These are phyloP conservation scores for Catonia carolina DNA, from an alignment of 2,888 invertebrate species.

Conservation along the genomic window DNA sequence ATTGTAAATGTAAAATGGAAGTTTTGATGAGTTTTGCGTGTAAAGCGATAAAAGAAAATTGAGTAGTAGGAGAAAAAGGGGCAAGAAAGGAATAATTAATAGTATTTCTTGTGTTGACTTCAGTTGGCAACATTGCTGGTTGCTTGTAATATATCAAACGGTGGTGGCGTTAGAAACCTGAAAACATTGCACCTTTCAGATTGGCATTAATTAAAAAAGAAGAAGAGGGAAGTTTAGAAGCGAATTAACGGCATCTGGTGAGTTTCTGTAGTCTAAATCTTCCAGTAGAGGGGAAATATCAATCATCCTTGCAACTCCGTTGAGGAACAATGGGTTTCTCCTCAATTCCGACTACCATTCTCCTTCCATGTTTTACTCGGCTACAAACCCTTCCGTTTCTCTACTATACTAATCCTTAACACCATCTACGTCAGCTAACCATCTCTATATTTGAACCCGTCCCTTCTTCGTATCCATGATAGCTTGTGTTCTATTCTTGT, in stretches of 20 bases:
- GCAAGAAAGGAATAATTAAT: constrained; percentile 7
- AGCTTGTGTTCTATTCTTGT: too few relatives aligned
- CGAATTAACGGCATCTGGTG: constrained; percentile 14
- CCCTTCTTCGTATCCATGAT: too few relatives aligned
- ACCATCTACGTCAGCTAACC: too few relatives aligned
- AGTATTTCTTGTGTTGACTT: constrained; percentile 10
- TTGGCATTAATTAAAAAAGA: constrained; percentile 12
- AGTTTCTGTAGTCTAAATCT: constrained; percentile 12
- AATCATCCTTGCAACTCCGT: constrained; percentile 6
- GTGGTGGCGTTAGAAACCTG: too few relatives aligned
- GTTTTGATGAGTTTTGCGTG: background rate
- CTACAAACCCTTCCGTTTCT: too few relatives aligned
- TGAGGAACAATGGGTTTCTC: constrained; percentile 2
- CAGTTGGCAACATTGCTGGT: background rate
- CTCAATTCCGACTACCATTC: background rate
- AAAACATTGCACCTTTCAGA: constrained; percentile 14
- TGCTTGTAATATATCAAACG: constrained; percentile 5
- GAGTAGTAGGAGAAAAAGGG: too few relatives aligned
- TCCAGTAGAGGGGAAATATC: constrained; percentile 1
- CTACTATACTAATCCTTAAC: too few relatives aligned
- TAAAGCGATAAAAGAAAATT: background rate
- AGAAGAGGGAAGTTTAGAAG: constrained; percentile 1
- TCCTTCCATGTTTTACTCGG: background rate
- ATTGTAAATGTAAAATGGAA: too few relatives aligned
- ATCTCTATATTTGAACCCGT: too few relatives aligned